Evolutionary conservation across 2,113 vertebrate species (phyloP), one percentile per base, ranked within the genome.

Genomic region (Alces alces): DNA sequence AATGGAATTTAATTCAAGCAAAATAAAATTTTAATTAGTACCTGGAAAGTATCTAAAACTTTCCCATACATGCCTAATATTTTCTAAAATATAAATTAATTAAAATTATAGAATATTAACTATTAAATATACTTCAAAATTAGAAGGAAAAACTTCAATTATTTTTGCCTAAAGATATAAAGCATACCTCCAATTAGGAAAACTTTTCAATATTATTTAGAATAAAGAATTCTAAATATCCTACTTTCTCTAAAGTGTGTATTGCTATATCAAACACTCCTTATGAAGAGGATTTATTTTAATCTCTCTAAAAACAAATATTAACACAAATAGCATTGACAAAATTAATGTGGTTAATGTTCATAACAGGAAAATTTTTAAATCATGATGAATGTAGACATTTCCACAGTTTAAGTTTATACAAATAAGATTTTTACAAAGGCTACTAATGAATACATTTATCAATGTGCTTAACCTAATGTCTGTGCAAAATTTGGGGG

Each of bases 81-180:
- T 82, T 96, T 60, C 70, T 25, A 90, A 92, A n/a, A 23, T 66
- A 16, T 80, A 88, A 94, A 57, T 80, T 12, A 57, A 91, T 94
- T 93, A 93, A 39, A 19, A 66, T 86, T 93, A 61, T n/a, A 80
- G 7, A 78, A 55, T 96, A 95, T 70, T 91, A 96, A 61, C 15
- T 84, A 13, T 58, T 50, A 95, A 52, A 66, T 58, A 28, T 93
- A 86, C 64, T 89, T 60, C 14, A 64, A 93, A 80, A 70, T 93
- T 70, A 89, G 14, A 86, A 94, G 82, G 52, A 52, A 73, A 17
- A 4, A 1, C 57, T 30, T 93, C 57, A 3, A 85, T 88, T 79
- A 78, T 85, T 55, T 90, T 94, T 89, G 0, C 13, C 16, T 88
- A 64, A 84, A 28, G 4, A 50, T 70, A 64, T 76, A 8, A 88